Evolutionary conservation across 53 echinoderm and acorn worm genomes (phyloP).

Genomic region (Antedon mediterranea): DNA sequence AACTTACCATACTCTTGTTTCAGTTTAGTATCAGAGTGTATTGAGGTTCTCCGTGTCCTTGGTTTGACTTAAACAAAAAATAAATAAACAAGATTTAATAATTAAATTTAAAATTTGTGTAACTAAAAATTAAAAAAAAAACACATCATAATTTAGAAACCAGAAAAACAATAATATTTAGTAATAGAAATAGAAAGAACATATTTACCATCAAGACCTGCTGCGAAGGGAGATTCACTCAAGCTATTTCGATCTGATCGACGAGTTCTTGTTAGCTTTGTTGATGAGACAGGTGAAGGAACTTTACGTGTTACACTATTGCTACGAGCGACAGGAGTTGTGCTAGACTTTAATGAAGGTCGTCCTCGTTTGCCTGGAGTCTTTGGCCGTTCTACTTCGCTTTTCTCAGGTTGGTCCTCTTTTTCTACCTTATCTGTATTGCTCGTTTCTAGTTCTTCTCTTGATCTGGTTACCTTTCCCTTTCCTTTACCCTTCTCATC

Average conservation of each 20-base stretch:
- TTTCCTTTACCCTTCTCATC: constrained; percentile 31
- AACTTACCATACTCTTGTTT: constrained; percentile 5
- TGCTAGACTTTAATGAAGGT: constrained; percentile 32
- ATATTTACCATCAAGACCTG: constrained; percentile 53
- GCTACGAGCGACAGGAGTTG: neutral
- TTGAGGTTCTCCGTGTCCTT: constrained; percentile 36
- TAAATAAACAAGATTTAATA: neutral
- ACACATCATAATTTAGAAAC: too few relatives aligned
- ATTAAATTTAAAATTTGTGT: neutral
- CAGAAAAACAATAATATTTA: too few relatives aligned
- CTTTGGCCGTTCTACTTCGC: constrained; percentile 31
- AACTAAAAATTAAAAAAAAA: too few relatives aligned
- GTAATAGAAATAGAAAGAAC: too few relatives aligned
- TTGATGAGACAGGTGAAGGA: constrained; percentile 21
- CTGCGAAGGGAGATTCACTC: constrained; percentile 77
- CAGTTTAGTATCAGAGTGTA: constrained; percentile 17
- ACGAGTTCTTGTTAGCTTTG: constrained; percentile 52
- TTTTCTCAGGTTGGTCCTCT: constrained; percentile 34
- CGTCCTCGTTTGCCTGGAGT: constrained; percentile 49
- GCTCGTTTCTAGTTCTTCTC: constrained; percentile 23
- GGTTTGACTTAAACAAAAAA: constrained; percentile 29
- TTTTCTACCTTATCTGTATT: constrained; percentile 22
- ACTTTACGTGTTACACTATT: neutral
- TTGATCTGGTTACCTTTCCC: constrained; percentile 27
- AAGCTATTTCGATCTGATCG: constrained; percentile 86